These are phyloP conservation scores for Taurulus bubalis DNA, from an alignment of 2,113 vertebrate species.

Conservation along the genomic window DNA sequence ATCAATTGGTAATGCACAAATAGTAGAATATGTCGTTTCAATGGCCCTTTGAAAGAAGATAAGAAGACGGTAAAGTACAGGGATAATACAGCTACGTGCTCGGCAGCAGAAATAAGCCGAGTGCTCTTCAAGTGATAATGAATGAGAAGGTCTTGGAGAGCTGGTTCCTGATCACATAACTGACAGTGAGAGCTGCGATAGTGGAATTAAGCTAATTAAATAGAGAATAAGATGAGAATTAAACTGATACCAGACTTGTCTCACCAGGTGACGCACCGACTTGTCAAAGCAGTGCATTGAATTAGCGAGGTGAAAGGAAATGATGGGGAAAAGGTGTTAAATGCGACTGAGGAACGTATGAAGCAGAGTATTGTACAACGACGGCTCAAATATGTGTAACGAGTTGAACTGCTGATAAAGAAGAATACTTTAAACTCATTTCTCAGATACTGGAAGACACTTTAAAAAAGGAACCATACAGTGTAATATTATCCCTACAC, in stretches of 20 bases:
- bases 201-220: conserved; percentile 28
- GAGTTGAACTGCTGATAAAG: conserved; percentile 10
- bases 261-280: conserved; percentile 3
- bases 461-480: not conserved
- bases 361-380: not conserved
- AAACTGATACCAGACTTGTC: conserved; percentile 9
- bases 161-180: conserved; percentile 26
- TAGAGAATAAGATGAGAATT: conserved; percentile 14
- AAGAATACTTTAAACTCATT: conserved; percentile 3
- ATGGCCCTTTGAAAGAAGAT: not conserved
- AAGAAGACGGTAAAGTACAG: conserved; percentile 23
- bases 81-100: conserved; percentile 2
- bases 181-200: conserved; percentile 8
- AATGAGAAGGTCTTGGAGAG: not conserved
- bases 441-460: not conserved
- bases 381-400: not conserved
- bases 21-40: not conserved
- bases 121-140: conserved; percentile 35
- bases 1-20: not conserved
- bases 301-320: not conserved
- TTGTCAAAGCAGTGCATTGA: conserved; percentile 21
- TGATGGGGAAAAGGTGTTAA: not conserved
- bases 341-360: not conserved
- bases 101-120: conserved; percentile 10
- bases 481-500: not conserved